Conservation (phyloP, 2,113 vertebrate genomes). For the Sinocyclocheilus anophthalmus region DNA sequence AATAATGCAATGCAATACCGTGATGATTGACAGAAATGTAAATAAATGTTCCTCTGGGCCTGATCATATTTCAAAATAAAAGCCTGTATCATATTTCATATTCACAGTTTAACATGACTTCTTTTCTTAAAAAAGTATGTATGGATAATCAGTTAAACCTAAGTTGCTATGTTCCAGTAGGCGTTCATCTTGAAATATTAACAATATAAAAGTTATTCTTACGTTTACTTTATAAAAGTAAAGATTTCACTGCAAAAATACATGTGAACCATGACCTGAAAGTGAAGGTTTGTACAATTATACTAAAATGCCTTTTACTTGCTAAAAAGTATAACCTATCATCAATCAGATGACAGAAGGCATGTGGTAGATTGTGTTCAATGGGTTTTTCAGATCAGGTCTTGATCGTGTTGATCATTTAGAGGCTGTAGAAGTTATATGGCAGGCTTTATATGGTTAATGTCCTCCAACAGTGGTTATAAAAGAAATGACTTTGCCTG, state of each 20-base stretch:
- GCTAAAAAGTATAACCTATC: neutral
- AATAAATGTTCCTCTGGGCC: neutral
- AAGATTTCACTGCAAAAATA: neutral
- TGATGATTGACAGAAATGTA: neutral
- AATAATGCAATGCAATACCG: neutral
- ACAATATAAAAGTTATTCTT: neutral
- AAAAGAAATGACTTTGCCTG: neutral
- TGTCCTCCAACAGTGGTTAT: neutral
- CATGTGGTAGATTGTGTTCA: neutral
- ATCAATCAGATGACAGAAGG: no score
- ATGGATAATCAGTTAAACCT: no score
- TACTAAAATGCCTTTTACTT: neutral
- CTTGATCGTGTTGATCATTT: neutral
- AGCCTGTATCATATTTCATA: no score
- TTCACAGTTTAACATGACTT: no score
- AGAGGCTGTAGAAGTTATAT: neutral
- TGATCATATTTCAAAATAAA: neutral
- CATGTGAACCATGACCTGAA: no score
- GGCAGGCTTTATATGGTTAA: neutral
- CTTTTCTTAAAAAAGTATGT: no score
- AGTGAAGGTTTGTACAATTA: no score
- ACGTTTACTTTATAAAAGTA: neutral
- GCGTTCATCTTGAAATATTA: no score
- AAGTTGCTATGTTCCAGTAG: no score
- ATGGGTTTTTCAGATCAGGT: neutral